A percentile compares a stretch with the other conserved stretches of the same genome.
Evolutionary conservation across 2,888 invertebrate genomes (phyloP).

Genomic region (Ochropleura plecta): DNA sequence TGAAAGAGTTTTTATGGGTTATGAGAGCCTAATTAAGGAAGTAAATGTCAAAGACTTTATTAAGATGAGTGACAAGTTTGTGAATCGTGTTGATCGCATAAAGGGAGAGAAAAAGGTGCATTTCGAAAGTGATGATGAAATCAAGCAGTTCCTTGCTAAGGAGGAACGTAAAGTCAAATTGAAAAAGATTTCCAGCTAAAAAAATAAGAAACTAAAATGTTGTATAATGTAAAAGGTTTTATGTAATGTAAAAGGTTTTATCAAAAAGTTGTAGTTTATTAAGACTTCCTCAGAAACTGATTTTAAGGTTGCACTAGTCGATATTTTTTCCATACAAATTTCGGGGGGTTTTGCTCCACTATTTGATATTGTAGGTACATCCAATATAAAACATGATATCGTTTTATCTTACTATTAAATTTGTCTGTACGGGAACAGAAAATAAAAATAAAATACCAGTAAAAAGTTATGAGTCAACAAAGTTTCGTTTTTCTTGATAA

Average conservation of each 20-base stretch:
- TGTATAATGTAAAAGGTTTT: too few species aligned
- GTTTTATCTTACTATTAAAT: too few species aligned
- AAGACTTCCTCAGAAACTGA: conserved; percentile 7
- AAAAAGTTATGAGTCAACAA: too few species aligned
- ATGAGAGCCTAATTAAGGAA: conserved; percentile 7
- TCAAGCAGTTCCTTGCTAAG: not conserved
- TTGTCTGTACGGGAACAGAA: too few species aligned
- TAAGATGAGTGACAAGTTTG: conserved; percentile 1
- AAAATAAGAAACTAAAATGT: not conserved
- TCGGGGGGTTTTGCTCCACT: too few species aligned
- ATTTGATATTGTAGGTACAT: too few species aligned
- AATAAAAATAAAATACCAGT: too few species aligned
- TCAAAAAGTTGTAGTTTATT: not conserved
- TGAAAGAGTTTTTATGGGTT: conserved; percentile 10
- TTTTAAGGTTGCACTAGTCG: too few species aligned
- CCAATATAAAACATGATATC: too few species aligned
- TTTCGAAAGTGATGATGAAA: conserved; percentile 21
- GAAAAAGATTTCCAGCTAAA: conserved; percentile 6
- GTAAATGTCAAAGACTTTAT: conserved; percentile 15
- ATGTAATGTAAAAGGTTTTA: too few species aligned
- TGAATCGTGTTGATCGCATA: not conserved
- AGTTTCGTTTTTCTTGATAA: too few species aligned
- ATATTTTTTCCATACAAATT: too few species aligned
- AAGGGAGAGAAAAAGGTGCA: conserved; percentile 22
- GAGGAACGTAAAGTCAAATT: conserved; percentile 41